These are phyloP conservation scores for Pelochelys cantorii DNA, from an alignment of 2,797 vertebrate species.

Conservation along the genomic window DNA sequence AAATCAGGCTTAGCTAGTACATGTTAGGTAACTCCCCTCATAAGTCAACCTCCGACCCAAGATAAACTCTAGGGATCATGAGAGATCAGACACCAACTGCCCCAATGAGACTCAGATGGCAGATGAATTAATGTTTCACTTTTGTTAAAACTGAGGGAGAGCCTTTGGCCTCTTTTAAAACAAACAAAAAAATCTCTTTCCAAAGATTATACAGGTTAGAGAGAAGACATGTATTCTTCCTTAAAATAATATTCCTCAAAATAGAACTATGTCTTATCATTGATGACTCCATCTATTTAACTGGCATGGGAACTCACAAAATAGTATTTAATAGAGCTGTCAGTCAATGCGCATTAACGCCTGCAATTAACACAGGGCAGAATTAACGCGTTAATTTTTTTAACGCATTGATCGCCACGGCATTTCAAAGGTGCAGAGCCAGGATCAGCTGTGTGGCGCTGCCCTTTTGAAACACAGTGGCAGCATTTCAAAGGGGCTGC, in stretches of 20 bases:
- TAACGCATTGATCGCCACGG: too few relatives aligned
- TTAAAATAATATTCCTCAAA: background rate
- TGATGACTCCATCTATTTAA: background rate
- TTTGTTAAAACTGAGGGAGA: background rate
- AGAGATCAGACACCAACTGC: background rate
- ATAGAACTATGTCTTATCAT: background rate
- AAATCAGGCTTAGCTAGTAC: background rate
- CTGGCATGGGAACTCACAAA: background rate
- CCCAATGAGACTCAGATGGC: background rate
- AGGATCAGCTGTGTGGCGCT: too few relatives aligned
- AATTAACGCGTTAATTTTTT: too few relatives aligned
- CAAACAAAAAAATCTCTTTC: background rate
- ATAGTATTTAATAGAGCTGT: background rate
- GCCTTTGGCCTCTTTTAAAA: background rate
- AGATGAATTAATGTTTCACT: background rate
- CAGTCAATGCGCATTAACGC: too few relatives aligned
- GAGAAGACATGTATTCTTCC: background rate
- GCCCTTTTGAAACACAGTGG: too few relatives aligned
- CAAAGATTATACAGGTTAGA: background rate
- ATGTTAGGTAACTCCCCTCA: background rate
- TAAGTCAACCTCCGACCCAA: background rate
- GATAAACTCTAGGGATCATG: background rate
- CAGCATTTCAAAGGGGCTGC: too few relatives aligned
- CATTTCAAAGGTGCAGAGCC: too few relatives aligned
- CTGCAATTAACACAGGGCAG: too few relatives aligned